A percentile compares a stretch with the other conserved stretches of the same genome.
Evolutionary conservation across 2,797 vertebrate genomes (phyloP).

Genomic region (Peromyscus eremicus): DNA sequence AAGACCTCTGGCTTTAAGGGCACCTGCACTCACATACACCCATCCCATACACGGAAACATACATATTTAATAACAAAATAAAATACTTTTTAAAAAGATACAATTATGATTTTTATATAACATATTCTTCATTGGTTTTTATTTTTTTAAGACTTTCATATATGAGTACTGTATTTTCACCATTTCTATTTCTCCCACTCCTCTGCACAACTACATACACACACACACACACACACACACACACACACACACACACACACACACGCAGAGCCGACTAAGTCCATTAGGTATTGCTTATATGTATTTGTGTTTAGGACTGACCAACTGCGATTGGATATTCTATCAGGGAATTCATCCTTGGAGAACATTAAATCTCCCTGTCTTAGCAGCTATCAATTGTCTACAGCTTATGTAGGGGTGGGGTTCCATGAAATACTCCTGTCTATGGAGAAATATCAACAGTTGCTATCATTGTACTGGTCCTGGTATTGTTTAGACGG

Average conservation of each 20-base stretch:
- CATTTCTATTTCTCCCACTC: background rate
- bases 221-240: background rate
- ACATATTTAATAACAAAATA: background rate
- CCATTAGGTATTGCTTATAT: no score
- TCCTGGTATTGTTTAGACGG: background rate
- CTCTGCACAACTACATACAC: no score
- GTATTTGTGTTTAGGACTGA: background rate
- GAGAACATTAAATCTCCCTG: background rate
- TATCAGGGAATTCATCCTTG: background rate
- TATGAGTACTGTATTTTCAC: background rate
- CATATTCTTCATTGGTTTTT: background rate
- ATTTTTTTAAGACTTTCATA: background rate
- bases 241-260: background rate
- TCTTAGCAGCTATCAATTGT: background rate
- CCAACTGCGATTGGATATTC: no score
- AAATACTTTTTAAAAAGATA: background rate
- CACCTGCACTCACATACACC: background rate
- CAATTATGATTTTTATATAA: background rate
- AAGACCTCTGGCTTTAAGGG: background rate
- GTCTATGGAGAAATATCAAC: background rate
- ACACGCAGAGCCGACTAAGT: background rate
- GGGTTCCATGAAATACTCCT: no score
- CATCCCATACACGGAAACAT: background rate
- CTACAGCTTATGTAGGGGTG: no score
- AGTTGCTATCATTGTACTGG: background rate